Conservation (phyloP, 2,888 invertebrate genomes). For the Drosophila stalkeri region DNA sequence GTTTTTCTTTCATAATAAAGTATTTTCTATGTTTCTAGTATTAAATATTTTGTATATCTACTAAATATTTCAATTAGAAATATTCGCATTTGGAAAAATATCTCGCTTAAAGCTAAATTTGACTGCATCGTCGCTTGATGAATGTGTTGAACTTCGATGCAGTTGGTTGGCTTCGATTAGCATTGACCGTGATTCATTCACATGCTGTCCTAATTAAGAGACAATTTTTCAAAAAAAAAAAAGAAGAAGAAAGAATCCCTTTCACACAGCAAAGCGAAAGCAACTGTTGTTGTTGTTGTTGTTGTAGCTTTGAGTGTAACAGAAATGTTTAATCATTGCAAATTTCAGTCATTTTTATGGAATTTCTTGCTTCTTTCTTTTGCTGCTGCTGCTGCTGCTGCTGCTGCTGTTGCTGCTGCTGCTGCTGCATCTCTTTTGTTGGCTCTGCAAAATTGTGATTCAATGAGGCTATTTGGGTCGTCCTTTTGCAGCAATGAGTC, state of each 20-base stretch:
- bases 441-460: conserved; percentile 36
- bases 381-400: neutral
- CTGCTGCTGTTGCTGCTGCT: neutral
- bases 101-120: neutral
- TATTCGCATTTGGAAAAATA: no score
- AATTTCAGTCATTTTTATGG: neutral
- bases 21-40: no score
- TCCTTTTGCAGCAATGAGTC: conserved; percentile 43
- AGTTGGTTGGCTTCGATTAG: conserved; percentile 20
- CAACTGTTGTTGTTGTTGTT: neutral
- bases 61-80: no score
- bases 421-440: conserved; percentile 28
- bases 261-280: conserved; percentile 5
- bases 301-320: neutral
- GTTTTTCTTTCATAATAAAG: no score
- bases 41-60: no score
- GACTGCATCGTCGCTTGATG: neutral
- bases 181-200: conserved; percentile 50
- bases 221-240: conserved; percentile 26
- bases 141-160: conserved; percentile 11
- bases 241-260: neutral
- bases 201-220: conserved; percentile 49
- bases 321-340: conserved; percentile 7
- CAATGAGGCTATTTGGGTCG: conserved; percentile 51
- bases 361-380: neutral